Evolutionary conservation across 1,140 invertebrate species (phyloP).

Genomic region (Saxidomus purpurata): DNA sequence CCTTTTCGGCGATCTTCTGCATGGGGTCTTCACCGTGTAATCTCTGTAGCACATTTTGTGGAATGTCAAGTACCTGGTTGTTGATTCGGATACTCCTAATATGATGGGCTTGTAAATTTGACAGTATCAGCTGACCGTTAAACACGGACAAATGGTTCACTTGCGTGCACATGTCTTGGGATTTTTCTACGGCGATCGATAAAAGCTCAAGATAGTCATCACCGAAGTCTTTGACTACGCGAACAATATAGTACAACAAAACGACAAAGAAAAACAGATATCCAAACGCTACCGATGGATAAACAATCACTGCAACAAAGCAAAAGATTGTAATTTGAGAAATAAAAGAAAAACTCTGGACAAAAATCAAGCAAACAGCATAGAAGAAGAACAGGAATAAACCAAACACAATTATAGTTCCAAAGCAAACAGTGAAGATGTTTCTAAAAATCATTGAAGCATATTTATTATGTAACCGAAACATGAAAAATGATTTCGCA

Average conservation of each 20-base stretch:
- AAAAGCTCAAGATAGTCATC: slow-evolving; percentile 43
- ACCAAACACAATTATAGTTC: background rate
- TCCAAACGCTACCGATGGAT: slow-evolving; percentile 49
- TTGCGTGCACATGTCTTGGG: background rate
- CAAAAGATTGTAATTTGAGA: slow-evolving; percentile 28
- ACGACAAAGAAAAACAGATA: slow-evolving; percentile 50
- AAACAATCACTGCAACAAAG: slow-evolving; percentile 55
- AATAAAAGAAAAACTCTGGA: slow-evolving; percentile 40
- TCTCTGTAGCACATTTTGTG: background rate
- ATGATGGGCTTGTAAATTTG: background rate
- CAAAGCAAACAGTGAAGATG: background rate
- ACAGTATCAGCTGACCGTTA: slow-evolving; percentile 36
- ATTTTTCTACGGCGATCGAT: slow-evolving; percentile 29
- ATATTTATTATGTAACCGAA: background rate
- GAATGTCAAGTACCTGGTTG: slow-evolving; percentile 1
- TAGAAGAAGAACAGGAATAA: slow-evolving; percentile 29
- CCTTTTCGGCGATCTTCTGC: background rate
- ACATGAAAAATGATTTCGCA: background rate
- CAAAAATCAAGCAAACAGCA: slow-evolving; percentile 45
- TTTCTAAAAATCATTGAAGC: background rate
- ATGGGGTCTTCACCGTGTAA: background rate
- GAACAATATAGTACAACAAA: slow-evolving; percentile 49
- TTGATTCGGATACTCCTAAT: slow-evolving; percentile 32
- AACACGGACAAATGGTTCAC: background rate
- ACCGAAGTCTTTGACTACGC: slow-evolving; percentile 24